Evolutionary conservation across 2,888 invertebrate genomes (phyloP).

Genomic region (Temnothorax unifasciatus): DNA sequence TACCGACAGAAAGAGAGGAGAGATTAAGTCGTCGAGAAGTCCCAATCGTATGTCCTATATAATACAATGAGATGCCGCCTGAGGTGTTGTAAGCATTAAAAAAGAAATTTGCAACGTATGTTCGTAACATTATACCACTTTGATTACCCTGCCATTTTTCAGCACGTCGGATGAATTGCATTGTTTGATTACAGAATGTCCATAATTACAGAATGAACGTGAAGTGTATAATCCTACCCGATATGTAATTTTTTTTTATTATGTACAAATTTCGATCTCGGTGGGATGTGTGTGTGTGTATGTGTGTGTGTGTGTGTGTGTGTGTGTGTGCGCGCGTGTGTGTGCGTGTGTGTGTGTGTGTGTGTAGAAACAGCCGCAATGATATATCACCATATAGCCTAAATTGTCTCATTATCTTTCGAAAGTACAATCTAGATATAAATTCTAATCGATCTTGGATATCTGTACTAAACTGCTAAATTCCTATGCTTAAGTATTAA

Average conservation of each 20-base stretch:
- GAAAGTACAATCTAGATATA: constrained; percentile 10
- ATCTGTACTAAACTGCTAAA: background rate
- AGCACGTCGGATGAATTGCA: constrained; percentile 42
- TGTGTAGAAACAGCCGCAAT: background rate
- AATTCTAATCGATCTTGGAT: constrained; percentile 28
- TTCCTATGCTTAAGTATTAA: background rate
- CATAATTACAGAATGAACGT: constrained; percentile 27
- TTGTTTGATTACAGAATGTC: constrained; percentile 35
- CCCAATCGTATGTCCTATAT: constrained; percentile 14
- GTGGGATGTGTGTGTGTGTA: background rate
- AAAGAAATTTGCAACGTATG: constrained; percentile 7
- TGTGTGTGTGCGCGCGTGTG: background rate
- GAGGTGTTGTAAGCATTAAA: background rate
- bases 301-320: background rate
- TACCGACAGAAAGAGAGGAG: constrained; percentile 12
- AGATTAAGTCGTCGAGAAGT: constrained; percentile 19
- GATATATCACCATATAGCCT: constrained; percentile 28
- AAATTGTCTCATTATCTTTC: background rate
- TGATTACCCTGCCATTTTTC: background rate
- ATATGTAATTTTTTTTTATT: constrained; percentile 32
- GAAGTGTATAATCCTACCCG: background rate
- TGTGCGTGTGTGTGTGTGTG: background rate
- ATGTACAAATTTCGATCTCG: constrained; percentile 45
- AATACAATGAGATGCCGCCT: constrained; percentile 27
- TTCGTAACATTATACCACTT: background rate